Conservation (phyloP, 1,140 invertebrate genomes). For the Stegodyphus mimosarum region DNA sequence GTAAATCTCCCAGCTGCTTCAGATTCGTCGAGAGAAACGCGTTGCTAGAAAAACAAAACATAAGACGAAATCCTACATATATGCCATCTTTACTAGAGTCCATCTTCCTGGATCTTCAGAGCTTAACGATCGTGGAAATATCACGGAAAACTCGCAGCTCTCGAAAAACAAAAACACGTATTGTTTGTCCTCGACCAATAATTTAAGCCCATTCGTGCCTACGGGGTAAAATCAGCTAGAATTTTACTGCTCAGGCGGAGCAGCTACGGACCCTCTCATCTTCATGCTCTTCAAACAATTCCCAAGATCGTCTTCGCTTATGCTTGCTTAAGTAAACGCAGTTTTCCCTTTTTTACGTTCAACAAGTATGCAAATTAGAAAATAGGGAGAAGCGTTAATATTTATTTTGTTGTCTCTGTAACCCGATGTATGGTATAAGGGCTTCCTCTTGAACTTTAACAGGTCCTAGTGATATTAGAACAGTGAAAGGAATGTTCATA, state of each 20-base stretch:
- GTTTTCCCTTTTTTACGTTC: conserved; percentile 10
- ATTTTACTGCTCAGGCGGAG: neutral
- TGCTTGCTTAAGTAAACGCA: neutral
- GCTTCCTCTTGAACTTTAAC: too few species aligned
- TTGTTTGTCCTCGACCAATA: neutral
- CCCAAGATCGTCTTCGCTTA: neutral
- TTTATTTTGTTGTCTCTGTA: conserved; percentile 6
- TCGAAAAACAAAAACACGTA: neutral
- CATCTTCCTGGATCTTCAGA: too few species aligned
- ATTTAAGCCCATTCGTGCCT: conserved; percentile 8
- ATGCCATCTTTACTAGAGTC: too few species aligned
- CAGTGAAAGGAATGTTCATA: too few species aligned
- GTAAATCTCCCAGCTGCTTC: too few species aligned
- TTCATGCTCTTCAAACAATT: neutral
- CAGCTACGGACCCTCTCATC: neutral
- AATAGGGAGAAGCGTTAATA: conserved; percentile 13
- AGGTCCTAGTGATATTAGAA: too few species aligned
- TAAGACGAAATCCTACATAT: too few species aligned
- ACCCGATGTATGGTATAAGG: too few species aligned
- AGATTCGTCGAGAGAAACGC: too few species aligned
- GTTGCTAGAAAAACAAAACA: too few species aligned
- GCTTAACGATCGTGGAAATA: too few species aligned
- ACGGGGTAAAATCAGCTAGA: neutral
- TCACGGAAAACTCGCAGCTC: too few species aligned
- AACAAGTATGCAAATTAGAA: conserved; percentile 17